These are phyloP conservation scores for Ophion obscuratus DNA, from an alignment of 2,888 invertebrate genomes.

Conservation along the genomic window DNA sequence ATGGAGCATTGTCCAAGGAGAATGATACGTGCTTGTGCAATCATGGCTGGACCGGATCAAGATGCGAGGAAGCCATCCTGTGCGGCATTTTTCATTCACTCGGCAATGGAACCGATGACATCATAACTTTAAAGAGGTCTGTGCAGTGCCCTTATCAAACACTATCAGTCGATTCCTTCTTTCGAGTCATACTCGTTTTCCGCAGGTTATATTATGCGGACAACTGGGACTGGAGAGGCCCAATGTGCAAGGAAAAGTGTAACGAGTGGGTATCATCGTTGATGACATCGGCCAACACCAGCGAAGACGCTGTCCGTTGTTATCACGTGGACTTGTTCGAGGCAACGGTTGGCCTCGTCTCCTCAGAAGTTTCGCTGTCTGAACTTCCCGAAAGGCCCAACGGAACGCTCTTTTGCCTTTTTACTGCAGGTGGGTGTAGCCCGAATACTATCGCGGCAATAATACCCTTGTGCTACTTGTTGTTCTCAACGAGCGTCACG, in stretches of 20 bases:
- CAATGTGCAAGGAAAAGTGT: neutral
- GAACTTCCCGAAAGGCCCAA: neutral
- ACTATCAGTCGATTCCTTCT: neutral
- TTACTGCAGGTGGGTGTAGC: neutral
- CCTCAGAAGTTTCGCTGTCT: neutral
- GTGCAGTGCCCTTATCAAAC: neutral
- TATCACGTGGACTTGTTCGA: conserved; percentile 20
- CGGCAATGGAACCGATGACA: neutral
- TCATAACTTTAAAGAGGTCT: neutral
- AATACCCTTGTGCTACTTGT: neutral
- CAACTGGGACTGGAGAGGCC: conserved; percentile 14
- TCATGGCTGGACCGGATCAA: conserved; percentile 8
- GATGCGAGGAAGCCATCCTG: conserved; percentile 4
- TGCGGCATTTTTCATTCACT: neutral
- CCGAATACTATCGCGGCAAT: neutral
- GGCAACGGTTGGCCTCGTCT: conserved; percentile 5
- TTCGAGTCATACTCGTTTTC: neutral
- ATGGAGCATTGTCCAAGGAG: neutral
- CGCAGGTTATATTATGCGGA: conserved; percentile 1
- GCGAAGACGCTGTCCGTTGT: neutral
- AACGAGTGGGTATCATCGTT: neutral
- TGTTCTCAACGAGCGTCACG: neutral
- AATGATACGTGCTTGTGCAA: conserved; percentile 2
- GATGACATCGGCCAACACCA: neutral
- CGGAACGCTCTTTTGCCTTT: conserved; percentile 3